Evolutionary conservation across 2,113 vertebrate species (phyloP).

Genomic region (Hiodon tergisus): DNA sequence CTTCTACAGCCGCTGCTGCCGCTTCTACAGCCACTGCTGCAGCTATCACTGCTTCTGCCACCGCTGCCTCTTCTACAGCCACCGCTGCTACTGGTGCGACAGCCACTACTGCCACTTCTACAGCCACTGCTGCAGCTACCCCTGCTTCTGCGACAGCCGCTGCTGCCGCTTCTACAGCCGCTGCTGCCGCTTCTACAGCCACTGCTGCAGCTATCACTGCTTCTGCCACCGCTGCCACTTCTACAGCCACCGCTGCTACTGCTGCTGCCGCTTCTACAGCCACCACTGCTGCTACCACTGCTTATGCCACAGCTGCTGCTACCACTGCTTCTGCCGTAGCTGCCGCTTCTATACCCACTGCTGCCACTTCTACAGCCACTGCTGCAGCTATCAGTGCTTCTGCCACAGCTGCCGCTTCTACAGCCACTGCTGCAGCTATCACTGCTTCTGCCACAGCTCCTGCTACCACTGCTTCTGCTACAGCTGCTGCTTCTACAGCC

Average conservation of each 20-base stretch:
- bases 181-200: too few relatives aligned
- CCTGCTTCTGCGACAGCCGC: too few relatives aligned
- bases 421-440: background rate
- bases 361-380: background rate
- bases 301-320: background rate
- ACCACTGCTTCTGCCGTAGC: background rate
- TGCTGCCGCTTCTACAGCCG: too few relatives aligned
- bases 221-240: too few relatives aligned
- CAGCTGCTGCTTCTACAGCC: background rate
- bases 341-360: background rate
- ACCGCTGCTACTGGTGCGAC: background rate
- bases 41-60: background rate
- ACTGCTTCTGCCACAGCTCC: background rate
- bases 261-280: background rate
- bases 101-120: background rate
- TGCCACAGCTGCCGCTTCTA: background rate
- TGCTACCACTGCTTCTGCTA: background rate
- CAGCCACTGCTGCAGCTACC: too few relatives aligned
- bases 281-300: background rate
- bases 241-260: too few relatives aligned
- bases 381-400: background rate
- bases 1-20: too few relatives aligned
- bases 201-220: too few relatives aligned
- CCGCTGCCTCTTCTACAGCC: background rate
- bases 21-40: too few relatives aligned